phyloP scores from a whole-genome alignment of 2,113 vertebrate species.

The Buteo buteo region DNA sequence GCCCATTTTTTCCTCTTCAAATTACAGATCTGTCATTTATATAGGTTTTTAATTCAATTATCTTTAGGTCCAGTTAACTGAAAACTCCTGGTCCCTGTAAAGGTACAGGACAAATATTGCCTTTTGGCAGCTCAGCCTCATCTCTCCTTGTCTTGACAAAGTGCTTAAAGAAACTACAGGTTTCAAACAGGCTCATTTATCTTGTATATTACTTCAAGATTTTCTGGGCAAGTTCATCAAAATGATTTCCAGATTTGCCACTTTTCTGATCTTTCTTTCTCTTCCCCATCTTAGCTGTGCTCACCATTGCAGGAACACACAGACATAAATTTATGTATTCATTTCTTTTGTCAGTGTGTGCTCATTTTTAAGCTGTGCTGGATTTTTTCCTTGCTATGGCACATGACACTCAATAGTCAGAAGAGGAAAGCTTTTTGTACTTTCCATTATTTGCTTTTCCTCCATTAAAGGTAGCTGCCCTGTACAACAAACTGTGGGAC shows the following conservation, averaged over 20 bases:
- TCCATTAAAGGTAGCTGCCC: background rate
- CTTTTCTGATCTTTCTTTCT: background rate
- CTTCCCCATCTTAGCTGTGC: background rate
- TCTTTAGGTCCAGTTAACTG: conserved; percentile 19
- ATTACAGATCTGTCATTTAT: conserved; percentile 42
- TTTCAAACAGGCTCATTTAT: background rate
- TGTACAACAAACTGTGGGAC: background rate
- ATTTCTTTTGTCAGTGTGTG: background rate
- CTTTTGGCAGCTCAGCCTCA: conserved; percentile 16
- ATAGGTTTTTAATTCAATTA: conserved; percentile 59
- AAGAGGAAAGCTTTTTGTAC: background rate
- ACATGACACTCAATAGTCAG: background rate
- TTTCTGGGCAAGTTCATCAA: background rate
- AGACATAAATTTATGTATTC: background rate
- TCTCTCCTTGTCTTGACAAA: conserved; percentile 2
- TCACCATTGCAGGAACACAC: background rate
- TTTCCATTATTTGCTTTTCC: background rate
- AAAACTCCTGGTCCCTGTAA: conserved; percentile 10
- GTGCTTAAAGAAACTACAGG: background rate
- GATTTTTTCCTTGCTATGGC: background rate
- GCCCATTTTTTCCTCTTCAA: background rate
- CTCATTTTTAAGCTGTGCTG: background rate
- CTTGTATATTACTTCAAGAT: background rate
- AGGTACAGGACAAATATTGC: conserved; percentile 42
- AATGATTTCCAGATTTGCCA: background rate